Evolutionary conservation across 1,140 invertebrate species (phyloP), one percentile per base, ranked within the genome.

Genomic region (Zaprionus nigranus): DNA sequence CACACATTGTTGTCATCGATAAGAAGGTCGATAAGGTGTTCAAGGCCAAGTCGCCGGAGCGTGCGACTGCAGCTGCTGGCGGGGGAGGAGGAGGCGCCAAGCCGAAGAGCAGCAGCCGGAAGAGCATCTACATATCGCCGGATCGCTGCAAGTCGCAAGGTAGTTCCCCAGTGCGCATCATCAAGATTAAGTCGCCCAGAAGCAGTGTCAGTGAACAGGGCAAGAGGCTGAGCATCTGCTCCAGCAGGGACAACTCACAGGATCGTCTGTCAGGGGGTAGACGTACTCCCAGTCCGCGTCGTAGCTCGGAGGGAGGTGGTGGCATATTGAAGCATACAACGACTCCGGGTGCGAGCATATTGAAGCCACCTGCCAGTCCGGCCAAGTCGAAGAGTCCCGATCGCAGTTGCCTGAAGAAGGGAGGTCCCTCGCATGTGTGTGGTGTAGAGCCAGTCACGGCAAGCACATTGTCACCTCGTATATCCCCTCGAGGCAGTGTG

Each of bases 21-120:
- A 92, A 92, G 61, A 92, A 92, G 66, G 92, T 92, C 38, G 92
- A 92, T 57, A 93, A 93, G 62, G 70, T 93, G 17, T 92, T 93
- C 51, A 93, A 92, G 61, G 78, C 84, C 17, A 93, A 92, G 68
- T 85, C 90, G 2, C 78, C 82, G 0, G 87, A 92, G 28, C 79
- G 79, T 51, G 66, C 13, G 58, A 64, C 17, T 11, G 74, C 53
- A 62, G 63, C 30, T 60, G 40, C 49, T 64, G 63, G 67, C 3
- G 17, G 49, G 6, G 24, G 15, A 22, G 56, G 56, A 26, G 63
- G 38, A n/a, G 68, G 75, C 28, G 59, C 71, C 17, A 84, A 90
- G 43, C 54, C 68, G 1, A 83, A 83, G 30, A 74, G 64, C 9
- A 75, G 75, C 12, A 75, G 90, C 17, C 86, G 92, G 0, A 87